phyloP scores from a whole-genome alignment of 2,113 vertebrate genomes.

The Catharus bicknelli region DNA sequence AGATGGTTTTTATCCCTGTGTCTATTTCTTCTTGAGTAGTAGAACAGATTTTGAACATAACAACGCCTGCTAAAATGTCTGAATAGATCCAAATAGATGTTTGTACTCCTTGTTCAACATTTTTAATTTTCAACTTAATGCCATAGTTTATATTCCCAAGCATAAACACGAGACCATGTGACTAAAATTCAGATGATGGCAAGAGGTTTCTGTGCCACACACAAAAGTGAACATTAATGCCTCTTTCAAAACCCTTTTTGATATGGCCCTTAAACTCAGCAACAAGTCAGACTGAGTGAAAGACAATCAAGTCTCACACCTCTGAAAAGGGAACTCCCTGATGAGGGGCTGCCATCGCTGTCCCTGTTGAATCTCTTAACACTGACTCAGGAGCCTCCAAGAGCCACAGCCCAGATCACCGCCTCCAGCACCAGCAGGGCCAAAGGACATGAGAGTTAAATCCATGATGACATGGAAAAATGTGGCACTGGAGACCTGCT shows the following conservation, averaged over 20 bases:
- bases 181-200: neutral
- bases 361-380: neutral
- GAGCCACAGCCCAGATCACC: neutral
- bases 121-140: neutral
- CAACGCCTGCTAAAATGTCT: neutral
- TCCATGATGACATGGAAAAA: neutral
- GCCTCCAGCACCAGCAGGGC: neutral
- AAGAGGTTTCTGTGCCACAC: neutral
- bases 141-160: neutral
- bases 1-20: neutral
- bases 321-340: neutral
- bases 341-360: neutral
- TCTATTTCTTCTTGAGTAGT: neutral
- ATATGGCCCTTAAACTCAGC: neutral
- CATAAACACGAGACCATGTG: fast-evolving
- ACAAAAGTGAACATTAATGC: neutral
- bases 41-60: neutral
- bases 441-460: neutral
- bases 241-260: neutral
- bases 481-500: neutral
- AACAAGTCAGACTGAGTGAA: neutral
- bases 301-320: neutral
- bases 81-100: neutral
- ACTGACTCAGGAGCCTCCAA: too few species aligned
- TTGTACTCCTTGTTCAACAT: neutral